Conservation (phyloP, 2,888 invertebrate genomes). For the Cybosia mesomella region DNA sequence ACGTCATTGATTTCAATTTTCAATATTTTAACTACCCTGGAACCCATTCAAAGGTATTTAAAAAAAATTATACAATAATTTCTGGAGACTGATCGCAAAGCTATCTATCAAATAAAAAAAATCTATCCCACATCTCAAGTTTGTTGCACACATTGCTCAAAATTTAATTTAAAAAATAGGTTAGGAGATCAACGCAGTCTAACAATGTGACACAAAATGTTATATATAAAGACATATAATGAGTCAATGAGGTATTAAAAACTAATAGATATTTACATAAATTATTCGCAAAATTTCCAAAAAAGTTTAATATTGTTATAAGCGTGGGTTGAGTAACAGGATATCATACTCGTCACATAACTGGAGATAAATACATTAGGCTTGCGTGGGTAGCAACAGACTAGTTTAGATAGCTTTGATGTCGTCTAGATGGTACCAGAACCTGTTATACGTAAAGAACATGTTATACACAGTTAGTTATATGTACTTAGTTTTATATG, state of each 20-base stretch:
- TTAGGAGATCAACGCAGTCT: background rate
- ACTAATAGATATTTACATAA: background rate
- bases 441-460: constrained; percentile 39
- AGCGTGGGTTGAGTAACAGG: constrained; percentile 46
- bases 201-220: background rate
- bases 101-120: no score
- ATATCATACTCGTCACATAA: constrained; percentile 50
- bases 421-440: constrained; percentile 36
- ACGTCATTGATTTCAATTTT: background rate
- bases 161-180: no score
- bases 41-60: no score
- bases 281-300: background rate
- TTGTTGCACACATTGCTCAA: no score
- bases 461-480: background rate
- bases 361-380: constrained; percentile 32
- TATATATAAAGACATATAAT: background rate
- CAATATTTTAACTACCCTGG: no score
- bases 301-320: constrained; percentile 1
- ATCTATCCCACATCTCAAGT: no score
- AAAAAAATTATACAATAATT: no score
- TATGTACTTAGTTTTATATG: background rate
- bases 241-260: background rate
- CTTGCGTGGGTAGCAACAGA: constrained; percentile 50
- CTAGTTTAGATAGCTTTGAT: constrained; percentile 32
- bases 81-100: no score